A percentile compares a stretch with the other conserved stretches of the same genome.
These are phyloP conservation scores for Dinocampus coccinellae DNA, from an alignment of 2,888 invertebrate species.

Conservation along the genomic window DNA sequence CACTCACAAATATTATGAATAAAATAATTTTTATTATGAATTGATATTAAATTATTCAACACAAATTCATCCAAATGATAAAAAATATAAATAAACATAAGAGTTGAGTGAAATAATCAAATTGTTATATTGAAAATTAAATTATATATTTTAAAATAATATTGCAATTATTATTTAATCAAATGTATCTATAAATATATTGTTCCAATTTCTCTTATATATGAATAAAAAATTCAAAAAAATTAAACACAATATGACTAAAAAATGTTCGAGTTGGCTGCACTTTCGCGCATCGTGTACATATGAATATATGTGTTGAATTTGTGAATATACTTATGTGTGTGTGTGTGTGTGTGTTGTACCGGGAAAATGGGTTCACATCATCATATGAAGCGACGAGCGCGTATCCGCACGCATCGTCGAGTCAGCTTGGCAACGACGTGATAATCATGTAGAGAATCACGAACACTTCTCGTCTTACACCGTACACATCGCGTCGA, in stretches of 20 bases:
- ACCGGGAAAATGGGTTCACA: slow-evolving; percentile 24
- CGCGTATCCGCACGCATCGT: background rate
- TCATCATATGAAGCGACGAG: slow-evolving; percentile 15
- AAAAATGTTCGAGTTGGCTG: slow-evolving; percentile 20
- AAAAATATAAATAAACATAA: too few relatives aligned
- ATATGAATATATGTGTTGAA: background rate
- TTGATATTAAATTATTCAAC: too few relatives aligned
- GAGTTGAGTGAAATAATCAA: too few relatives aligned
- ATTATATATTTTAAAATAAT: too few relatives aligned
- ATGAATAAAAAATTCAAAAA: background rate
- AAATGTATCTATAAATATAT: background rate
- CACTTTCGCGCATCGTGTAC: slow-evolving; percentile 24
- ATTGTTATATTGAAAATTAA: too few relatives aligned
- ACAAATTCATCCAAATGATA: too few relatives aligned
- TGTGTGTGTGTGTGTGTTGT: background rate
- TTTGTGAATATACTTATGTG: too few relatives aligned
- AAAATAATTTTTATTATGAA: too few relatives aligned
- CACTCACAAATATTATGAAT: too few relatives aligned
- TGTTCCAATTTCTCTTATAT: background rate
- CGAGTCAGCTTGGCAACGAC: slow-evolving; percentile 29
- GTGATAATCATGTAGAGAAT: slow-evolving; percentile 34
- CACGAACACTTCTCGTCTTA: slow-evolving; percentile 30
- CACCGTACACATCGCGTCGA: background rate
- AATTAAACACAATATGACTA: background rate
- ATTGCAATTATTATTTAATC: too few relatives aligned